These are phyloP conservation scores for Tenualosa thibaudeaui DNA, from an alignment of 2,797 vertebrate species.

Conservation along the genomic window DNA sequence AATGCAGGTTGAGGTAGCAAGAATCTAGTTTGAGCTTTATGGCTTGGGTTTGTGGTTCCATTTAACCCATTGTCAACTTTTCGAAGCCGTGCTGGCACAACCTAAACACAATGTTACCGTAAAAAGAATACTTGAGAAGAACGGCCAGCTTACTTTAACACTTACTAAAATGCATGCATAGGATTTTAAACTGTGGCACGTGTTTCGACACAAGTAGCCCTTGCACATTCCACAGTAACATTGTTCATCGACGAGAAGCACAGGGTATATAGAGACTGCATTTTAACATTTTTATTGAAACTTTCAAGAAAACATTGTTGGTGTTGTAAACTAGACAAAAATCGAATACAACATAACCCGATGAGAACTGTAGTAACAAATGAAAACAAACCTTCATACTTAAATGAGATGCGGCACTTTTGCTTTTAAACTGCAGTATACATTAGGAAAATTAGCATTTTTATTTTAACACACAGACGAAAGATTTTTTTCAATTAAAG, in stretches of 20 bases:
- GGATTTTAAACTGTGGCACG: conserved; percentile 14
- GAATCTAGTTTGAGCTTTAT: not conserved
- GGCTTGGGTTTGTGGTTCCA: not conserved
- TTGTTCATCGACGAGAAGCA: not conserved
- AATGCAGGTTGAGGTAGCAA: not conserved
- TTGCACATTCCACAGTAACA: conserved; percentile 2
- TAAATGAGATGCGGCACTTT: conserved; percentile 75
- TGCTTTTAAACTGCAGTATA: conserved; percentile 71
- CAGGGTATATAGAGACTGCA: conserved; percentile 50
- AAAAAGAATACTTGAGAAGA: not conserved
- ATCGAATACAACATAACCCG: conserved; percentile 79
- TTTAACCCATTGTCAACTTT: conserved; percentile 8
- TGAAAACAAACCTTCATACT: conserved; percentile 85
- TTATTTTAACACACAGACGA: conserved; percentile 66
- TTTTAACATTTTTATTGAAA: conserved; percentile 96
- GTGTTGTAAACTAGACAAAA: conserved; percentile 77
- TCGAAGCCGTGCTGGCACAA: not conserved
- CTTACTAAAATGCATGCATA: not conserved
- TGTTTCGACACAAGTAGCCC: not conserved
- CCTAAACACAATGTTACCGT: not conserved
- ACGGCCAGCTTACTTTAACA: not conserved
- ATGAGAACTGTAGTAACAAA: conserved; percentile 84
- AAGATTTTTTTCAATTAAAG: conserved; percentile 50
- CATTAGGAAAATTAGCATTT: conserved; percentile 71
- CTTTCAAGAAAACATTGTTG: conserved; percentile 83